phyloP scores from a whole-genome alignment of 1,140 invertebrate genomes.

The Drosophila arawakana region DNA sequence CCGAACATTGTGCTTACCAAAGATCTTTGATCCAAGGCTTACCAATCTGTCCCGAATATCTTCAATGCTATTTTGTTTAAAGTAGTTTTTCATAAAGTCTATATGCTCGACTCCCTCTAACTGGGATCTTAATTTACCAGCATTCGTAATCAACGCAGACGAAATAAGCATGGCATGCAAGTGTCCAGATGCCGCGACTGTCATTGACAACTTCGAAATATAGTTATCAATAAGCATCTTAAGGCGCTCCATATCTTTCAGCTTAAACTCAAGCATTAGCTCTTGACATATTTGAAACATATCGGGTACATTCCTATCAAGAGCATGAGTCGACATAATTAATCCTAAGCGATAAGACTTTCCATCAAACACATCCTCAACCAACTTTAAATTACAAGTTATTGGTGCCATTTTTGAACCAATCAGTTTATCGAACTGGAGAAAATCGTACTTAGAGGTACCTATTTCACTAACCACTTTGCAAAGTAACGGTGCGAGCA shows the following conservation, averaged over 20 bases:
- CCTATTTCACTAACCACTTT: constrained; percentile 93
- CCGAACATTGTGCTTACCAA: constrained; percentile 88
- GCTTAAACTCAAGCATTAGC: constrained; percentile 89
- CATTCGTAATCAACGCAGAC: constrained; percentile 88
- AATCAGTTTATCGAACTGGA: constrained; percentile 91
- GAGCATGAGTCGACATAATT: constrained; percentile 91
- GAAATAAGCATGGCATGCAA: constrained; percentile 92
- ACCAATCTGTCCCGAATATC: constrained; percentile 88
- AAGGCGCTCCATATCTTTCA: constrained; percentile 90
- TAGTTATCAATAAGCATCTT: constrained; percentile 91
- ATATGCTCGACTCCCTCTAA: constrained; percentile 91
- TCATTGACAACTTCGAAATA: constrained; percentile 90
- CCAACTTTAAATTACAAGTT: constrained; percentile 88
- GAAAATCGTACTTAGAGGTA: constrained; percentile 90
- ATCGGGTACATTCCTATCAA: constrained; percentile 91
- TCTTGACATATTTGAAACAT: constrained; percentile 94
- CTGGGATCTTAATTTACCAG: constrained; percentile 88
- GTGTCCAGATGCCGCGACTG: constrained; percentile 92
- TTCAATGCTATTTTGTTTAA: constrained; percentile 87
- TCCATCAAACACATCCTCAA: constrained; percentile 88
- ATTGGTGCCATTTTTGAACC: constrained; percentile 92
- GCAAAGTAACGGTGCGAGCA: constrained; percentile 92
- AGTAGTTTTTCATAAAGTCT: constrained; percentile 90
- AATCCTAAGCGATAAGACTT: constrained; percentile 90
- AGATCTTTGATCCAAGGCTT: constrained; percentile 87